phyloP scores from a whole-genome alignment of 2,113 vertebrate species.

The Plecturocebus donacophilus region DNA sequence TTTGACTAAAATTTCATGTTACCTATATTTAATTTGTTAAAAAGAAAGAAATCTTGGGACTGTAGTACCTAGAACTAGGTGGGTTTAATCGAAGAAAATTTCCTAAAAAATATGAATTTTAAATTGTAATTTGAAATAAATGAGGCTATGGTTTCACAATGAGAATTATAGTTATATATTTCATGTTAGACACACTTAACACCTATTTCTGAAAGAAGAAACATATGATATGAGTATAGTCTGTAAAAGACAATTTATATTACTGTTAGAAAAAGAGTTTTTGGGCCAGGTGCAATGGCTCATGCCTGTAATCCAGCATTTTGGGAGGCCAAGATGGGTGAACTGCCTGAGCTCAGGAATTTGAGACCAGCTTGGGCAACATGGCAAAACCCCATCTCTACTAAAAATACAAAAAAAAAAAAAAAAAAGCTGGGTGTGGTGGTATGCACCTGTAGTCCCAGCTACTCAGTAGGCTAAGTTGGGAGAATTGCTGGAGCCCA shows the following conservation, averaged over 20 bases:
- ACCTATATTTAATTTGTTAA: neutral
- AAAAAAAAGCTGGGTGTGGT: too few relatives aligned
- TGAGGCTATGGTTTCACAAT: neutral
- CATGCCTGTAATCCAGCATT: too few relatives aligned
- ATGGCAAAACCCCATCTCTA: too few relatives aligned
- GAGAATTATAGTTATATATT: neutral
- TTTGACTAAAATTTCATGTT: neutral
- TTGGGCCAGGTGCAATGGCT: too few relatives aligned
- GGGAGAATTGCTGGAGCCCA: too few relatives aligned
- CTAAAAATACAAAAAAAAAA: too few relatives aligned
- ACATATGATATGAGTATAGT: neutral
- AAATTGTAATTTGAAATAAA: neutral
- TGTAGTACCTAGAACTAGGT: neutral
- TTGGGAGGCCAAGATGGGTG: too few relatives aligned
- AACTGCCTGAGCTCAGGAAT: too few relatives aligned
- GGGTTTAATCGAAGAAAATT: neutral
- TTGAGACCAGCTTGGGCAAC: too few relatives aligned
- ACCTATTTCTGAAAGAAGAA: neutral
- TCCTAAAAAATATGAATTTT: neutral
- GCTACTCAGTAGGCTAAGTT: too few relatives aligned
- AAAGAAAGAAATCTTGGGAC: neutral
- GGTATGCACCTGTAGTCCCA: too few relatives aligned
- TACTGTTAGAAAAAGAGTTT: neutral
- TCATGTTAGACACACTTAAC: neutral
- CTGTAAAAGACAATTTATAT: neutral